Evolutionary conservation across 2,888 invertebrate genomes (phyloP).

Genomic region (Zhengitettix transpicula): DNA sequence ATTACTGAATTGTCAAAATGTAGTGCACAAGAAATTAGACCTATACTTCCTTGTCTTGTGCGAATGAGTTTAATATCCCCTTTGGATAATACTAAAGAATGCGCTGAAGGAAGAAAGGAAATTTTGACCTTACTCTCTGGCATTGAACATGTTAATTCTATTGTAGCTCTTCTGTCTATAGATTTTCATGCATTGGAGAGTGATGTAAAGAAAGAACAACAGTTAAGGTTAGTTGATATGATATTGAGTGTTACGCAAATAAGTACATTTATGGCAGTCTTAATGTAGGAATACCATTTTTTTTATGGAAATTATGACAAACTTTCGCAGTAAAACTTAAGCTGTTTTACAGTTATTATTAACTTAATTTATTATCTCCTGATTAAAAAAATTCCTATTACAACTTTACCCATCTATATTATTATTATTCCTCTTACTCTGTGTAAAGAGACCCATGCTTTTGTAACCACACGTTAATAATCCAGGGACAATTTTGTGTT

Average conservation of each 20-base stretch:
- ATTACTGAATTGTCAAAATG: conserved; percentile 56
- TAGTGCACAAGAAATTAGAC: conserved; percentile 63
- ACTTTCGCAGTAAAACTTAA: not conserved
- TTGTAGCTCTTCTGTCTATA: conserved; percentile 81
- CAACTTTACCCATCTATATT: too few species aligned
- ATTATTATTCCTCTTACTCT: too few species aligned
- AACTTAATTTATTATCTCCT: too few species aligned
- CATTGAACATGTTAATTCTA: conserved; percentile 84
- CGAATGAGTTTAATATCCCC: conserved; percentile 84
- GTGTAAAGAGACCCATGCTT: too few species aligned
- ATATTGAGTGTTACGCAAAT: not conserved
- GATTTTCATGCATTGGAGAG: conserved; percentile 86
- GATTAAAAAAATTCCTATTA: too few species aligned
- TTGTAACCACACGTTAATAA: too few species aligned
- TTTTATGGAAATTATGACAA: not conserved
- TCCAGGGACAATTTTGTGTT: too few species aligned
- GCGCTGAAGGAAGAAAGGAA: conserved; percentile 69
- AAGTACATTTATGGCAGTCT: not conserved
- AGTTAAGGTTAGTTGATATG: conserved; percentile 42
- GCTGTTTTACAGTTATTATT: too few species aligned
- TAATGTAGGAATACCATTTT: not conserved
- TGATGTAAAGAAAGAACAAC: conserved; percentile 84
- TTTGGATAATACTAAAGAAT: conserved; percentile 67
- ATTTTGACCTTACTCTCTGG: conserved; percentile 79
- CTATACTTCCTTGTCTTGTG: conserved; percentile 80